Evolutionary conservation across 2,113 vertebrate genomes (phyloP).

Genomic region (Clarias gariepinus): DNA sequence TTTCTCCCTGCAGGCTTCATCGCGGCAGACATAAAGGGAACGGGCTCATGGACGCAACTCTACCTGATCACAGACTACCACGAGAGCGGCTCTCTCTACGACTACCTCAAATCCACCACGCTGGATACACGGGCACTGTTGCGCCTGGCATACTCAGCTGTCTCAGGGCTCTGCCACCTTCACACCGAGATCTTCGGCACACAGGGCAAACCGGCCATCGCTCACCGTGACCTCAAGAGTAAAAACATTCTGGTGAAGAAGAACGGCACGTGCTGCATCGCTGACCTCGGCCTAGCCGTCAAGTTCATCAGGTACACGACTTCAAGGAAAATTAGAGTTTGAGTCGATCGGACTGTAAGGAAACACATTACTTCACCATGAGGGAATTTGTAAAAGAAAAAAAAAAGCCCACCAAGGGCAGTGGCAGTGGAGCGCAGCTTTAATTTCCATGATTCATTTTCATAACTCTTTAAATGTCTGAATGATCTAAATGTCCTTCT

Average conservation of each 20-base stretch:
- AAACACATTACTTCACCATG: background rate
- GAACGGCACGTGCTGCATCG: conserved; percentile 93
- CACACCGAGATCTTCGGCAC: conserved; percentile 98
- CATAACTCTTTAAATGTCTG: background rate
- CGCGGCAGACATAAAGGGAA: conserved; percentile 96
- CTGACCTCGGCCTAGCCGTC: conserved; percentile 92
- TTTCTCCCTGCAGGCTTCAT: conserved; percentile 82
- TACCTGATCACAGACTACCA: conserved; percentile 98
- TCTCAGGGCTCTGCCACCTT: conserved; percentile 93
- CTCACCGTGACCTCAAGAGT: conserved; percentile 95
- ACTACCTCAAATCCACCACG: conserved; percentile 94
- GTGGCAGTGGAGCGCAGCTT: background rate
- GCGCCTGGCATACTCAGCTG: conserved; percentile 87
- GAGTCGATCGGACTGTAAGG: background rate
- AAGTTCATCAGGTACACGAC: conserved; percentile 90
- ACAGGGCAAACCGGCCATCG: conserved; percentile 95
- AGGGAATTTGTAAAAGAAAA: background rate
- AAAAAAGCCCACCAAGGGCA: background rate
- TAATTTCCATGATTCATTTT: conserved; percentile 20
- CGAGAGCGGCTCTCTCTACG: conserved; percentile 93
- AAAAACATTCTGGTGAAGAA: conserved; percentile 98
- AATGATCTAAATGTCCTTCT: background rate
- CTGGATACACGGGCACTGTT: conserved; percentile 87
- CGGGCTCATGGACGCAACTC: conserved; percentile 96
- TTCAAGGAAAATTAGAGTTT: background rate